Conservation (phyloP, 2,797 vertebrate genomes). For the Chelonia mydas region DNA sequence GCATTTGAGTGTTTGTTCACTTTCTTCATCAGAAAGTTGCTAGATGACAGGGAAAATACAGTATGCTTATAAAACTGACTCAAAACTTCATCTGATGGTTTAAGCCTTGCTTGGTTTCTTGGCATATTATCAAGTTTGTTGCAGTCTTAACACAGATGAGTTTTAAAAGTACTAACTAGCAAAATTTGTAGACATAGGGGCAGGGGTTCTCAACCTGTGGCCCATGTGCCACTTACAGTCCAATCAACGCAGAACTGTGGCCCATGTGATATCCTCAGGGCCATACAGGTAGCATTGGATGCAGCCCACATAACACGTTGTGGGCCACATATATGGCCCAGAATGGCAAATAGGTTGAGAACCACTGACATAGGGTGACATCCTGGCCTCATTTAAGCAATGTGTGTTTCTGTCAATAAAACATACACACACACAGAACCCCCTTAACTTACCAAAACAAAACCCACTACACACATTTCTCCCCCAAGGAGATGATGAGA, state of each 20-base stretch:
- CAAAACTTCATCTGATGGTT: background rate
- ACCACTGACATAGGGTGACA: background rate
- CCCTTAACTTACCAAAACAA: background rate
- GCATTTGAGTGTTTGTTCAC: background rate
- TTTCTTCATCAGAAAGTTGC: background rate
- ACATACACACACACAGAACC: background rate
- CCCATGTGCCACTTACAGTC: fast-evolving
- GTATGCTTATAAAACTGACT: background rate
- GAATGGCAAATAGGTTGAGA: no score
- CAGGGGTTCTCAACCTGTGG: no score
- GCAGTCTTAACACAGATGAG: background rate
- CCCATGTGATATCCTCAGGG: no score
- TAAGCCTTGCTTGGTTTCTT: background rate
- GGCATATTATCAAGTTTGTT: background rate
- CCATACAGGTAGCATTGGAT: no score
- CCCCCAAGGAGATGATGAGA: background rate
- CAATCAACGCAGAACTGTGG: no score
- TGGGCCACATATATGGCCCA: no score
- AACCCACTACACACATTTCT: background rate
- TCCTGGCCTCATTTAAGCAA: background rate
- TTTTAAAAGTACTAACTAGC: background rate
- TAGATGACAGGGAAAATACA: background rate
- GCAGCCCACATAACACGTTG: no score
- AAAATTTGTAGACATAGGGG: background rate
- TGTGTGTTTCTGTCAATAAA: background rate